Conservation (phyloP, 2,888 invertebrate genomes). For the Bombylius major region DNA sequence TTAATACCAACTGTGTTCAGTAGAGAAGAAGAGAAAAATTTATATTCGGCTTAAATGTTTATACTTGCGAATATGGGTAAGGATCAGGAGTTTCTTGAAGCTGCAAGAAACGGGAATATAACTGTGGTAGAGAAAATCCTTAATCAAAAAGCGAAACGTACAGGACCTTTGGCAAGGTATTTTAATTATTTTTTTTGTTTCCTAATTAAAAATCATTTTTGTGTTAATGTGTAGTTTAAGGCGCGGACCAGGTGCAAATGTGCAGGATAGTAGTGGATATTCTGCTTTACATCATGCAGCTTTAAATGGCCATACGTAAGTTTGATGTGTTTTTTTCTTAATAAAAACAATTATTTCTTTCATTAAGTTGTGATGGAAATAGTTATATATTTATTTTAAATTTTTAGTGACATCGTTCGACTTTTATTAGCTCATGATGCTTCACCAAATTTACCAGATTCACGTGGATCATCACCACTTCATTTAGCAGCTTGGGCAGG, state of each 20-base stretch:
- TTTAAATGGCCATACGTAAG: constrained; percentile 83
- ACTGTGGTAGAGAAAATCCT: constrained; percentile 82
- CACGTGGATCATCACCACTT: constrained; percentile 81
- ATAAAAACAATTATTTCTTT: too few species aligned
- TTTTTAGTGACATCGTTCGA: constrained; percentile 67
- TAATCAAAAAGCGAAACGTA: constrained; percentile 77
- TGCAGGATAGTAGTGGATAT: constrained; percentile 86
- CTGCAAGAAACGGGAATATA: constrained; percentile 84
- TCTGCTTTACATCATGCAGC: constrained; percentile 90
- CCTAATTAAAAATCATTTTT: neutral
- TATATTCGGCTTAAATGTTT: constrained; percentile 11
- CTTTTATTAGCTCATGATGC: constrained; percentile 67
- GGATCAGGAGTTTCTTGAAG: constrained; percentile 92
- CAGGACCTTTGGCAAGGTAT: constrained; percentile 87
- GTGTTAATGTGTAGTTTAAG: constrained; percentile 48
- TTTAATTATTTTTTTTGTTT: constrained; percentile 25
- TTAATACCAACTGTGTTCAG: too few species aligned
- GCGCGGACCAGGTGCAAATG: constrained; percentile 81
- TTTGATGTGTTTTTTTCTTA: neutral
- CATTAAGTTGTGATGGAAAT: too few species aligned
- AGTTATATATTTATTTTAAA: constrained; percentile 24
- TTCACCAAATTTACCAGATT: constrained; percentile 77
- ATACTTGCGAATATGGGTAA: constrained; percentile 61
- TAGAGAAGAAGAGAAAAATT: too few species aligned
- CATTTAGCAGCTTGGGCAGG: constrained; percentile 94